Conservation (phyloP, 2,888 invertebrate genomes). For the Tenthredo notha region DNA sequence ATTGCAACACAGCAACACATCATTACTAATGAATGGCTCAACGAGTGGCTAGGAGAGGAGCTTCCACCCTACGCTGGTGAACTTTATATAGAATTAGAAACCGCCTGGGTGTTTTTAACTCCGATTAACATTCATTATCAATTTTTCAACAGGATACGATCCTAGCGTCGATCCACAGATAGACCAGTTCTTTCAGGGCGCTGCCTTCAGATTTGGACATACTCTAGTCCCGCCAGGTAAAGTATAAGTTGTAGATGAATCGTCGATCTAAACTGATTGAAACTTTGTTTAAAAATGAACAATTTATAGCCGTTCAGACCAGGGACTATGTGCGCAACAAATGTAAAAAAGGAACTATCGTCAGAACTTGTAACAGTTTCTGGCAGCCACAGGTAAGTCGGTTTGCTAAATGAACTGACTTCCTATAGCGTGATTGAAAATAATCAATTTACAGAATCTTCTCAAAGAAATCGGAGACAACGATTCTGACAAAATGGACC, state of each 20-base stretch:
- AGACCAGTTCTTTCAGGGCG: constrained; percentile 82
- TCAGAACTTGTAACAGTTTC: constrained; percentile 80
- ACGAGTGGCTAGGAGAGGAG: constrained; percentile 75
- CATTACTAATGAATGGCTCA: constrained; percentile 80
- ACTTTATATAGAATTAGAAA: neutral
- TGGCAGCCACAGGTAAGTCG: constrained; percentile 79
- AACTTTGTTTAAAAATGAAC: neutral
- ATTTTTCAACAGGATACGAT: constrained; percentile 77
- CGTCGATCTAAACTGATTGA: neutral
- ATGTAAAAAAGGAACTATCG: constrained; percentile 72
- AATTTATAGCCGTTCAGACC: constrained; percentile 76
- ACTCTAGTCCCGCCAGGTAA: constrained; percentile 81
- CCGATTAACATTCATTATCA: neutral
- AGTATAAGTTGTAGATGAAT: neutral
- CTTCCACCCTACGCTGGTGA: constrained; percentile 69
- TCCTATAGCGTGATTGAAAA: neutral
- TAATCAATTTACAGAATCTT: constrained; percentile 66
- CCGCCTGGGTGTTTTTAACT: neutral
- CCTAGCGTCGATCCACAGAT: constrained; percentile 81
- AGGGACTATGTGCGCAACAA: constrained; percentile 76
- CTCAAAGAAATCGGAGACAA: constrained; percentile 58
- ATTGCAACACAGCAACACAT: constrained; percentile 81
- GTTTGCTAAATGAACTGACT: neutral
- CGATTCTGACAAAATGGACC: constrained; percentile 64
- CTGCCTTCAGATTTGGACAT: constrained; percentile 83